A percentile compares a stretch with the other conserved stretches of the same genome.
phyloP scores from a whole-genome alignment of 1,140 invertebrate species.

The Euglossa dilemma region DNA sequence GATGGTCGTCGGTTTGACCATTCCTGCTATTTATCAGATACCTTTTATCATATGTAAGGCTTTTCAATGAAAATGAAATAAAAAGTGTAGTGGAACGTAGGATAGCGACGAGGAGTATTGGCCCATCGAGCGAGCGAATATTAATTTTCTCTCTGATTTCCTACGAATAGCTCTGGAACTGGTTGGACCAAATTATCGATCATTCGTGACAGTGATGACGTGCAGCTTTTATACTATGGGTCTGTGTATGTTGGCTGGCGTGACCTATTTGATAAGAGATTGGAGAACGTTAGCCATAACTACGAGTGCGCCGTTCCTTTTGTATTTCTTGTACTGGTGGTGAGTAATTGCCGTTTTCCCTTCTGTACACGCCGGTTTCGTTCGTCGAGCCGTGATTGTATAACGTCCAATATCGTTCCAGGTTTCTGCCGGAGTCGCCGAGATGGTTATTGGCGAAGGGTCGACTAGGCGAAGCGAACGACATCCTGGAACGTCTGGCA shows the following conservation, averaged over 20 bases:
- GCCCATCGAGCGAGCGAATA: background rate
- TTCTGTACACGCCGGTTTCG: background rate
- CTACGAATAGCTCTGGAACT: slow-evolving; percentile 89
- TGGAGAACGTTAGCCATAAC: slow-evolving; percentile 91
- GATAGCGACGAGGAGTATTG: background rate
- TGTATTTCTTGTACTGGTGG: slow-evolving; percentile 93
- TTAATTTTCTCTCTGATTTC: background rate
- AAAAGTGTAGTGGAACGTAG: background rate
- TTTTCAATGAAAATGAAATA: background rate
- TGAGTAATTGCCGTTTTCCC: slow-evolving; percentile 65
- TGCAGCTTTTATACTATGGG: slow-evolving; percentile 94
- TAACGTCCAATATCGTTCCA: slow-evolving; percentile 63
- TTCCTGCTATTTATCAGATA: slow-evolving; percentile 96
- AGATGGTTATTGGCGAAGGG: slow-evolving; percentile 92
- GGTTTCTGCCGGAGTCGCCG: slow-evolving; percentile 92
- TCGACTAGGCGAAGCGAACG: slow-evolving; percentile 89
- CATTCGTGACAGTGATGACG: slow-evolving; percentile 94
- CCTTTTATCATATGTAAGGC: slow-evolving; percentile 95
- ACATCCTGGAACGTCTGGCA: slow-evolving; percentile 89
- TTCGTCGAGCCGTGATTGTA: background rate
- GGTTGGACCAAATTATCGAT: slow-evolving; percentile 94
- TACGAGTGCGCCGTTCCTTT: slow-evolving; percentile 91
- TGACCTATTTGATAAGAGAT: slow-evolving; percentile 91
- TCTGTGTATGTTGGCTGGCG: slow-evolving; percentile 89
- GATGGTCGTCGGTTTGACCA: slow-evolving; percentile 91